phyloP scores from a whole-genome alignment of 2,797 vertebrate genomes.

The Lutjanus argentimaculatus region DNA sequence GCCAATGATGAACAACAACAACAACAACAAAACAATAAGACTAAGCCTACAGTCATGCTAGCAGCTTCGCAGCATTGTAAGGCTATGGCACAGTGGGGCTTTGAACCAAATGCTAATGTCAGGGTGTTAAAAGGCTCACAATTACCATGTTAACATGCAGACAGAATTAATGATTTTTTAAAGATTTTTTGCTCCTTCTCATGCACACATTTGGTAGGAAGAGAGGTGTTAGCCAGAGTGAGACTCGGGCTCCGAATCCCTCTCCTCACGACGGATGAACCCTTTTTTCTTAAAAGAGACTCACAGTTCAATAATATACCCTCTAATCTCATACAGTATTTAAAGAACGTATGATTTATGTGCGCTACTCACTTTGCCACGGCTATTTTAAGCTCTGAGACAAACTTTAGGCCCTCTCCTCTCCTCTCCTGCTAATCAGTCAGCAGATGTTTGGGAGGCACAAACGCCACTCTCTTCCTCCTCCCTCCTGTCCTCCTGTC shows the following conservation, averaged over 20 bases:
- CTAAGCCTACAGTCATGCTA: no score
- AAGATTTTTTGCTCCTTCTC: neutral
- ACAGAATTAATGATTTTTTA: no score
- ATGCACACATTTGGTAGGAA: neutral
- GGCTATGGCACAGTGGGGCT: no score
- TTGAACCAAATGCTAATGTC: no score
- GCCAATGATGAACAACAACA: no score
- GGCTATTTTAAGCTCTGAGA: constrained; percentile 43
- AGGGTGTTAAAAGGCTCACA: no score
- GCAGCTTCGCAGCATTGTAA: no score
- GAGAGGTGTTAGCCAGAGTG: constrained; percentile 9
- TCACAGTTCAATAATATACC: constrained; percentile 47
- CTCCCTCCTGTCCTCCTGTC: constrained; percentile 62
- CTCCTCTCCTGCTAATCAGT: constrained; percentile 44
- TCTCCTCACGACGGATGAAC: constrained; percentile 18
- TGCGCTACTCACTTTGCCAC: constrained; percentile 13
- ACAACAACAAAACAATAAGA: no score
- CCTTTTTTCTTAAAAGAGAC: constrained; percentile 34
- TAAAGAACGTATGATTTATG: constrained; percentile 65
- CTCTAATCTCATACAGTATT: constrained; percentile 69
- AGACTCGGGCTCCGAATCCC: constrained; percentile 4
- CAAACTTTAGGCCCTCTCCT: constrained; percentile 30
- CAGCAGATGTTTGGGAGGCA: constrained; percentile 69
- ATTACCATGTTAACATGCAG: no score
- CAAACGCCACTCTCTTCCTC: constrained; percentile 53